A percentile compares a stretch with the other conserved stretches of the same genome.
These are phyloP conservation scores for Trigoniulus corallinus DNA, from an alignment of 1,140 invertebrate genomes.

Conservation along the genomic window DNA sequence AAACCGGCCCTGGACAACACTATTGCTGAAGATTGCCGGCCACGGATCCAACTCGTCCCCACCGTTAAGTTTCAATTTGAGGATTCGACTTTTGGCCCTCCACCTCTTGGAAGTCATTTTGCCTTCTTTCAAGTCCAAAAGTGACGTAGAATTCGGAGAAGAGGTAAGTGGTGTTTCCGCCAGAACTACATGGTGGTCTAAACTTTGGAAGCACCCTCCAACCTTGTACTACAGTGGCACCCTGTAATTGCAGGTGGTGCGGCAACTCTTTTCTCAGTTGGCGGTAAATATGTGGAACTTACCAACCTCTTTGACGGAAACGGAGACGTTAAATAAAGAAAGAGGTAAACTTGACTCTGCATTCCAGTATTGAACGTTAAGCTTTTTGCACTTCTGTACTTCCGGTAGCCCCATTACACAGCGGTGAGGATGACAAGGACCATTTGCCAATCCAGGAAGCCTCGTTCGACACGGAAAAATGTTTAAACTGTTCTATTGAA, in stretches of 20 bases:
- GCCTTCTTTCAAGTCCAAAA: conserved; percentile 22
- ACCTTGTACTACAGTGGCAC: not conserved
- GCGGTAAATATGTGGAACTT: conserved; percentile 38
- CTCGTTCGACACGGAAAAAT: conserved; percentile 42
- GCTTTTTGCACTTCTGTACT: not conserved
- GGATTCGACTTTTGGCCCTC: conserved; percentile 36
- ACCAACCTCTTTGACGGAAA: conserved; percentile 26
- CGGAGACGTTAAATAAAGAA: conserved; percentile 24
- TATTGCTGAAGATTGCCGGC: conserved; percentile 30
- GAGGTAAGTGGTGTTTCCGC: conserved; percentile 17
- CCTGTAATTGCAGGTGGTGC: conserved; percentile 27
- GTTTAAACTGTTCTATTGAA: conserved; percentile 38
- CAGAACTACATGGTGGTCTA: not conserved
- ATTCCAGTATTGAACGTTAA: not conserved
- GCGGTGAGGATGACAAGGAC: conserved; percentile 19
- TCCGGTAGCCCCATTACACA: conserved; percentile 12
- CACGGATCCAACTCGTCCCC: conserved; percentile 17
- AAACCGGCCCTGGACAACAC: conserved; percentile 31
- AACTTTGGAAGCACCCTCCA: not conserved
- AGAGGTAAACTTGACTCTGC: conserved; percentile 22
- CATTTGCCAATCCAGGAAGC: conserved; percentile 33
- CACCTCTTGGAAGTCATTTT: conserved; percentile 35
- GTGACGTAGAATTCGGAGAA: conserved; percentile 23
- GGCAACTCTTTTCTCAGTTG: conserved; percentile 35
- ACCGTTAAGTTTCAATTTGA: conserved; percentile 25